These are phyloP conservation scores for Tridacna gigas DNA, from an alignment of 2,888 invertebrate genomes.

Conservation along the genomic window DNA sequence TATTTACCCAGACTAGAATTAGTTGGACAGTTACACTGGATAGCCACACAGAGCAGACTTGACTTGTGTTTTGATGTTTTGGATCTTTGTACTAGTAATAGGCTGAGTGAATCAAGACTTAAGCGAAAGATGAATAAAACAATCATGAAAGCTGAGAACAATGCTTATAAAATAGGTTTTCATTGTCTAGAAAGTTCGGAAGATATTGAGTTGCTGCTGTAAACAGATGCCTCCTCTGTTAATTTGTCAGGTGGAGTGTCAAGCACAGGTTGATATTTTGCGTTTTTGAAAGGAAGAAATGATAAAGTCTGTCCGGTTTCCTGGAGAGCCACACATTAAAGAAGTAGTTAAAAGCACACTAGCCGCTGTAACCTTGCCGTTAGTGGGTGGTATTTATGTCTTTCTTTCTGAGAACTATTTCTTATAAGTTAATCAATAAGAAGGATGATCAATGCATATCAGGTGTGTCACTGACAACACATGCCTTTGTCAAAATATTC, in stretches of 20 bases:
- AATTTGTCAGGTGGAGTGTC: constrained; percentile 57
- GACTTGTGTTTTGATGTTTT: constrained; percentile 52
- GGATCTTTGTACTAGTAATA: constrained; percentile 31
- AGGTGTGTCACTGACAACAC: constrained; percentile 57
- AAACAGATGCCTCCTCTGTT: constrained; percentile 59
- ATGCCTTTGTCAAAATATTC: constrained; percentile 54
- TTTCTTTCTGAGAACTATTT: no score
- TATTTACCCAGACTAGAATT: no score
- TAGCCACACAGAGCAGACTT: constrained; percentile 51
- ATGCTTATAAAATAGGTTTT: constrained; percentile 39
- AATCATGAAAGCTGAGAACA: constrained; percentile 36
- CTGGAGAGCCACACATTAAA: constrained; percentile 51
- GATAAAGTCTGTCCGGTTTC: constrained; percentile 36
- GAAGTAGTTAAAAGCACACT: constrained; percentile 59
- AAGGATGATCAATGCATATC: constrained; percentile 33
- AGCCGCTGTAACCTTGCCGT: constrained; percentile 57
- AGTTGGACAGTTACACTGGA: no score
- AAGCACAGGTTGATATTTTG: constrained; percentile 42
- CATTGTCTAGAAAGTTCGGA: constrained; percentile 31
- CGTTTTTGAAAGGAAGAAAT: constrained; percentile 45
- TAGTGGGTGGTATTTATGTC: constrained; percentile 53
- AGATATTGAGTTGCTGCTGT: constrained; percentile 39
- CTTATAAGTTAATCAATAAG: no score
- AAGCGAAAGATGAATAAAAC: constrained; percentile 35
- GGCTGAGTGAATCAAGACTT: constrained; percentile 22